These are phyloP conservation scores for Cyclina sinensis DNA, from an alignment of 1,140 invertebrate species.

Conservation along the genomic window DNA sequence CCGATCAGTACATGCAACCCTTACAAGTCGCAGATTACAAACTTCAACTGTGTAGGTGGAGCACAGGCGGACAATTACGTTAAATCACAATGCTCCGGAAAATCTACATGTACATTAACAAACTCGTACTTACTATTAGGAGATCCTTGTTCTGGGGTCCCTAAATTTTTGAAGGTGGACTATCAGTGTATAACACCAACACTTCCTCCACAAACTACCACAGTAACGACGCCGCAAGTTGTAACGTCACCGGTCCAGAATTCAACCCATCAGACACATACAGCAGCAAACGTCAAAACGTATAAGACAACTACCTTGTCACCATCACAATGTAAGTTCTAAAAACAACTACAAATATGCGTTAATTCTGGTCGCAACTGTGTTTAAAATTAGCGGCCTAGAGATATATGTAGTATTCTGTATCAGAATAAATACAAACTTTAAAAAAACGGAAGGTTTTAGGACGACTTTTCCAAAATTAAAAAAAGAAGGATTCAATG, in stretches of 20 bases:
- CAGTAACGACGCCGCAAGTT: not conserved
- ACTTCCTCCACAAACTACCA: not conserved
- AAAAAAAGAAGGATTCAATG: too few species aligned
- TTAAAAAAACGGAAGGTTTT: too few species aligned
- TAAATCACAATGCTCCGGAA: constrained; percentile 23
- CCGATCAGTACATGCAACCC: constrained; percentile 54
- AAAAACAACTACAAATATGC: too few species aligned
- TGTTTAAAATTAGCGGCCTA: too few species aligned
- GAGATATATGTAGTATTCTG: too few species aligned
- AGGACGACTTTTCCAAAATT: too few species aligned
- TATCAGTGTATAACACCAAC: constrained; percentile 60
- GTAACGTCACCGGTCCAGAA: not conserved
- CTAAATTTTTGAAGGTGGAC: constrained; percentile 63
- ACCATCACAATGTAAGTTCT: constrained; percentile 24
- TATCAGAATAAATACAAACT: too few species aligned
- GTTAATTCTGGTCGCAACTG: too few species aligned
- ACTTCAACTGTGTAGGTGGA: constrained; percentile 35
- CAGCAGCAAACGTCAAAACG: not conserved
- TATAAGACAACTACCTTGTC: constrained; percentile 52
- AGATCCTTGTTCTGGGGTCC: constrained; percentile 50
- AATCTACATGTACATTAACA: constrained; percentile 43
- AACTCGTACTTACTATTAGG: constrained; percentile 42
- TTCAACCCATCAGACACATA: not conserved
- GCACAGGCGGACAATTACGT: constrained; percentile 30
- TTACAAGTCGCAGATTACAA: constrained; percentile 18